A percentile compares a stretch with the other conserved stretches of the same genome.
These are phyloP conservation scores for Coenonympha glycerion DNA, from an alignment of 2,888 invertebrate genomes.

Conservation along the genomic window DNA sequence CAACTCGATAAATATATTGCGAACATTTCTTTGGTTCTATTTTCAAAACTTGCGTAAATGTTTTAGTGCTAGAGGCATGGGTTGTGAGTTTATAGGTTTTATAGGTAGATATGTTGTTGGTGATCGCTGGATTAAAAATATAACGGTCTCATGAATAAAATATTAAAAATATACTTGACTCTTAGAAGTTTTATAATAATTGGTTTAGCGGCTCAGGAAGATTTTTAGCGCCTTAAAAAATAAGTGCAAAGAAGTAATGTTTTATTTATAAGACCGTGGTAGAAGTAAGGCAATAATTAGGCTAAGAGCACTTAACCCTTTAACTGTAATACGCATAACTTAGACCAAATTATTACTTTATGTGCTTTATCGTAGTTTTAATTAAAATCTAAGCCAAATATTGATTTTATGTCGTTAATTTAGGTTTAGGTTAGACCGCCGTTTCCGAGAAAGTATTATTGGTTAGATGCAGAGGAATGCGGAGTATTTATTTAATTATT, in stretches of 20 bases:
- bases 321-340: conserved; percentile 66
- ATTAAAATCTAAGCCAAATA: conserved; percentile 76
- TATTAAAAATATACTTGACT: not conserved
- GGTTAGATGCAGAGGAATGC: conserved; percentile 50
- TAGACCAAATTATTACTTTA: conserved; percentile 75
- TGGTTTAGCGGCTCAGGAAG: not conserved
- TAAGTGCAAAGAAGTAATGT: not conserved
- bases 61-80: conserved; percentile 29
- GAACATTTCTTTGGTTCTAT: not conserved
- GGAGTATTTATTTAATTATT: conserved; percentile 63
- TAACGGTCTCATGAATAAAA: conserved; percentile 2
- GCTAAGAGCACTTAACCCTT: conserved; percentile 69
- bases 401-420: conserved; percentile 68
- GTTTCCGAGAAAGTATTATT: conserved; percentile 71
- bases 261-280: conserved; percentile 49
- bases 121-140: conserved; percentile 47
- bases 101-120: conserved; percentile 29
- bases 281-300: conserved; percentile 72
- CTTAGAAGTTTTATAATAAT: not conserved
- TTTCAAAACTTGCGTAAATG: not conserved
- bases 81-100: conserved; percentile 26
- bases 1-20: too few relatives aligned
- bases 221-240: too few relatives aligned
- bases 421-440: conserved; percentile 58
- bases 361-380: conserved; percentile 72